Conservation (phyloP, 2,888 invertebrate species). For the Metellina segmentata region DNA sequence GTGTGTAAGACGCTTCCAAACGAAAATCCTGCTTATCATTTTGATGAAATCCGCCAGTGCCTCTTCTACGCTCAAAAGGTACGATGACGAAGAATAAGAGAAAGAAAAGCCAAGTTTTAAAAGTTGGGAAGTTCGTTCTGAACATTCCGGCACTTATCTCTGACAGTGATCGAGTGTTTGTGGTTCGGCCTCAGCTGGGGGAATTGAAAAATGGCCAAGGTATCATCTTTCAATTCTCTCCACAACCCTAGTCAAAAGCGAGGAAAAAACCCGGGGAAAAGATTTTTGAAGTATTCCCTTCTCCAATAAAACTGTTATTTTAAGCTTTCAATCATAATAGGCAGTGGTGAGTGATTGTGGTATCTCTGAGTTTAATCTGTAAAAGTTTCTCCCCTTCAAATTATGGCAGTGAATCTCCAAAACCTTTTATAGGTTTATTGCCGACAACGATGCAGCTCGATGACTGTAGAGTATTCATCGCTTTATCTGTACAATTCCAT, state of each 20-base stretch:
- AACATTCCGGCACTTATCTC: slow-evolving; percentile 71
- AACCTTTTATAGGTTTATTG: too few species aligned
- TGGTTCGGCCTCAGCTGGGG: slow-evolving; percentile 68
- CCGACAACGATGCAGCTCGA: too few species aligned
- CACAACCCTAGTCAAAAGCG: slow-evolving; percentile 28
- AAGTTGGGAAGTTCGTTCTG: slow-evolving; percentile 67
- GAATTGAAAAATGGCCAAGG: slow-evolving; percentile 71
- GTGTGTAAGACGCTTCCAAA: background rate
- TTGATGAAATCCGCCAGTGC: slow-evolving; percentile 43
- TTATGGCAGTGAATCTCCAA: background rate
- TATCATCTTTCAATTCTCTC: slow-evolving; percentile 74
- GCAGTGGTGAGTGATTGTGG: slow-evolving; percentile 54
- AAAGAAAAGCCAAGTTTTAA: slow-evolving; percentile 65
- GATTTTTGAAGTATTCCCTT: slow-evolving; percentile 59
- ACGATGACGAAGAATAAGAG: slow-evolving; percentile 27
- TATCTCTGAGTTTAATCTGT: slow-evolving; percentile 53
- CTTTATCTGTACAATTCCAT: too few species aligned
- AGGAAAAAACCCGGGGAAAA: slow-evolving; percentile 11
- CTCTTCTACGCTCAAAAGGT: slow-evolving; percentile 28
- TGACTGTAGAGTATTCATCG: too few species aligned
- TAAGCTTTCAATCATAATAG: slow-evolving; percentile 72
- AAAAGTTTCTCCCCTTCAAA: slow-evolving; percentile 2
- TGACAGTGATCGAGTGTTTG: slow-evolving; percentile 74
- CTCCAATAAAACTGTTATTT: slow-evolving; percentile 70
- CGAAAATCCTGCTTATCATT: slow-evolving; percentile 31